Evolutionary conservation across 2,113 vertebrate genomes (phyloP), one percentile per base, ranked within the genome.

Genomic region (Rhinolophus sinicus): DNA sequence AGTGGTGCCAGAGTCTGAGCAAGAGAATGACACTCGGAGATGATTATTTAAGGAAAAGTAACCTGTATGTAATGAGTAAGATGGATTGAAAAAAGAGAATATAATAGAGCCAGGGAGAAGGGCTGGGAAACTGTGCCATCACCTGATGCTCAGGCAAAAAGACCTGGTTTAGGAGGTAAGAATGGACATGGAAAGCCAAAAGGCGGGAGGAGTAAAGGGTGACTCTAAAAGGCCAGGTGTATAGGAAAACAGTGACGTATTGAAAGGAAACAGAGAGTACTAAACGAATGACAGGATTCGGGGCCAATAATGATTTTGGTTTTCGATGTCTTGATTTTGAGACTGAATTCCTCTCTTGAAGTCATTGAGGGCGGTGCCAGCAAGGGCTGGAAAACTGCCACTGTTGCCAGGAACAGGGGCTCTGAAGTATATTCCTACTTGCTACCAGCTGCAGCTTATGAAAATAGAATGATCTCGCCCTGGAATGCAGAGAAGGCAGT

Each of bases 391-490:
- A 95, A 97, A 93, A 87, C 38, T 35, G 64, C 56, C 67, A 40
- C 64, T 38, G 87, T 67, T 96, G 93, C 97, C 89, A 90, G 87
- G 89, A 93, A 64, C 96, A 92, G 72, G 70, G 81, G 75, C 70
- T 84, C 87, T 92, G 82, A 69, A 77, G 67, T 91, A 89, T 78
- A 93, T 93, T 92, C 94, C 89, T 81, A 93, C 91, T 93, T 88
- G 96, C 95, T 76, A 93, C 84, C 96, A 95, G 96, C 96, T 97
- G 97, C 87, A 84, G 95, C 84, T 96, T 93, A 95, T 97, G 96
- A 96, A 97, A 97, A 95, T 80, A 97, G 96, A 97, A 97, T 22
- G 70, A 86, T 93, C 95, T 86, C 33, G 84, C 80, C 90, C 96
- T 95, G 95, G 96, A 96, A 96, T 90, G 81, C 80, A 69, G 92